Conservation (phyloP, 30 jellyfish, hydroid and myxozoan genomes). For the Sanderia malayensis region DNA sequence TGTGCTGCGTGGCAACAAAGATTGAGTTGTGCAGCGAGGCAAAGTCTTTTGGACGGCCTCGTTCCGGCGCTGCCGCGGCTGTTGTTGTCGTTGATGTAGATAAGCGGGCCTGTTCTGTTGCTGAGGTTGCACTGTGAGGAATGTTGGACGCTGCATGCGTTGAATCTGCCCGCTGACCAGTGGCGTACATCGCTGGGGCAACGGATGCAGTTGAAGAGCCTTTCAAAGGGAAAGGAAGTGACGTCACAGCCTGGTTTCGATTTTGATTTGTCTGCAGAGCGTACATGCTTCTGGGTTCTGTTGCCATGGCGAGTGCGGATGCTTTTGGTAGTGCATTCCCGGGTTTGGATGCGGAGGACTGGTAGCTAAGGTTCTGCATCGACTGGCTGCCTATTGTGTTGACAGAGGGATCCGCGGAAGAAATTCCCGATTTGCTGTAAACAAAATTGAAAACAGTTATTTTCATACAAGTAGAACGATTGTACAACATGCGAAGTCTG, state of each 20-base stretch:
- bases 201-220: too few species aligned
- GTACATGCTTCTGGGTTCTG: too few species aligned
- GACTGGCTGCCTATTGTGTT: conserved; percentile 7
- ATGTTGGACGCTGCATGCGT: too few species aligned
- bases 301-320: conserved; percentile 9
- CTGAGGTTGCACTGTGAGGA: too few species aligned
- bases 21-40: conserved; percentile 59
- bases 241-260: background rate
- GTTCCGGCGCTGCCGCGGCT: background rate
- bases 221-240: too few species aligned
- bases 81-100: too few species aligned
- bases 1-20: conserved; percentile 51
- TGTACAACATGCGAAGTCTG: too few species aligned
- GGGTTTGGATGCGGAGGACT: conserved; percentile 21
- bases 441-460: too few species aligned
- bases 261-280: background rate
- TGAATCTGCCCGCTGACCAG: too few species aligned
- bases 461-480: too few species aligned
- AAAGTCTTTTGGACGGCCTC: conserved; percentile 32
- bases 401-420: background rate
- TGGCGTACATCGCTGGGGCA: too few species aligned
- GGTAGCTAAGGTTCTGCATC: background rate
- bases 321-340: conserved; percentile 34
- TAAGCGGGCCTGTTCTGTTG: too few species aligned
- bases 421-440: background rate